Evolutionary conservation across 2,113 vertebrate genomes (phyloP), one percentile per base, ranked within the genome.

Genomic region (Gymnocephalus cernua): DNA sequence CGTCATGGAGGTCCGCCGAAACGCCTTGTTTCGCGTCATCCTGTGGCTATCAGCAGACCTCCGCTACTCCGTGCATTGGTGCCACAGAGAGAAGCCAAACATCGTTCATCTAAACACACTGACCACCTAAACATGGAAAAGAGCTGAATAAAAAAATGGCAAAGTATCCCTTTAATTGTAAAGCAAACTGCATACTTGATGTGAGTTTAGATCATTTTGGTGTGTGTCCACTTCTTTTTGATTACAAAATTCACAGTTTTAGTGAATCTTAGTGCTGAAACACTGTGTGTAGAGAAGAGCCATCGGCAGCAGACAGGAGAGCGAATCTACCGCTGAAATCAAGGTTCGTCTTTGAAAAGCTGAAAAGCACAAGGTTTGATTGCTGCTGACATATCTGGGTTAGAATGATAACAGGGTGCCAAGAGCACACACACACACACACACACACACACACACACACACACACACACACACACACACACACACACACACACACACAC

Each of bases 361-460:
- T 87, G 75, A 89, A 84, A 88, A 87, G 88, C 86, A 81, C 69
- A 48, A 74, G 76, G 81, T 89, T 85, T 90, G 91, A 93, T 91
- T 54, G 82, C 65, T 27, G 70, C 85, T 92, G 93, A 92, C 93
- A 91, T 89, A 93, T 92, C 90, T 94, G 92, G 93, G 92, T 92
- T 94, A 90, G 86, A 67, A 83, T 86, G 85, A 91, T 88, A 92
- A 89, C 83, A 16, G 85, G 82, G 85, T 90, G 84, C 85, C 82
- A 76, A 56, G 62, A 66, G 6, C 32, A 8, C 29, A 3, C 29
- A 3, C 29, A 2, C 27, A 2, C 27, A 2, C 27, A 2, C 27
- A 2, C 27, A 2, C 27, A 2, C 27, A 2, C 27, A 29, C 27
- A 2, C 2, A 2, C 27, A 29, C 32, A 32, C 32, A 32, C 32